A percentile compares a stretch with the other conserved stretches of the same genome.
phyloP scores from a whole-genome alignment of 2,888 invertebrate species.

The Horisme vitalbata region DNA sequence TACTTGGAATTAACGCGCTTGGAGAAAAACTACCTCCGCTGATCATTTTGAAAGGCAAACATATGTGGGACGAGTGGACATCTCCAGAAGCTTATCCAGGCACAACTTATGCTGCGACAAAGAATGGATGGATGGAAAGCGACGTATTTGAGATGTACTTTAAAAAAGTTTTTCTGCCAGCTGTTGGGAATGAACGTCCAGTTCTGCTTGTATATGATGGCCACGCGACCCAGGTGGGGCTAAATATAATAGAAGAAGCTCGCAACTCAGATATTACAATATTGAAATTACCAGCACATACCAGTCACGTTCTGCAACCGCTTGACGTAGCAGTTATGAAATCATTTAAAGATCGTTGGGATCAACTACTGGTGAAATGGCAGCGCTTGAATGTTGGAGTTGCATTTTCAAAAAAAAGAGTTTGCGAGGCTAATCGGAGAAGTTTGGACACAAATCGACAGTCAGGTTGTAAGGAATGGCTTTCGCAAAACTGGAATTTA shows the following conservation, averaged over 20 bases:
- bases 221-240: conserved; percentile 31
- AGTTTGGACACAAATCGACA: conserved; percentile 33
- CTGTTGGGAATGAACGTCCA: conserved; percentile 27
- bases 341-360: conserved; percentile 38
- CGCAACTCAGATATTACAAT: background rate
- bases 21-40: conserved; percentile 22
- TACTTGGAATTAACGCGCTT: conserved; percentile 20
- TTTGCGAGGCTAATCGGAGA: conserved; percentile 33
- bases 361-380: conserved; percentile 33
- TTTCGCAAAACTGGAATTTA: conserved; percentile 40
- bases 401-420: conserved; percentile 29
- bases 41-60: conserved; percentile 28
- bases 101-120: conserved; percentile 36
- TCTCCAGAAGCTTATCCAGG: conserved; percentile 16
- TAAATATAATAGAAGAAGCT: conserved; percentile 29
- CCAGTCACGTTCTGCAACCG: conserved; percentile 35
- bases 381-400: conserved; percentile 28
- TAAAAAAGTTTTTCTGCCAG: conserved; percentile 27
- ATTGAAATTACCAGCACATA: conserved; percentile 32
- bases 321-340: conserved; percentile 34
- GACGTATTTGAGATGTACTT: conserved; percentile 27
- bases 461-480: conserved; percentile 31
- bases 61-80: conserved; percentile 41
- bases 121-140: conserved; percentile 51
- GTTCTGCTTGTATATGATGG: conserved; percentile 35